Conservation (phyloP, 2,888 invertebrate genomes). For the Deilephila elpenor region DNA sequence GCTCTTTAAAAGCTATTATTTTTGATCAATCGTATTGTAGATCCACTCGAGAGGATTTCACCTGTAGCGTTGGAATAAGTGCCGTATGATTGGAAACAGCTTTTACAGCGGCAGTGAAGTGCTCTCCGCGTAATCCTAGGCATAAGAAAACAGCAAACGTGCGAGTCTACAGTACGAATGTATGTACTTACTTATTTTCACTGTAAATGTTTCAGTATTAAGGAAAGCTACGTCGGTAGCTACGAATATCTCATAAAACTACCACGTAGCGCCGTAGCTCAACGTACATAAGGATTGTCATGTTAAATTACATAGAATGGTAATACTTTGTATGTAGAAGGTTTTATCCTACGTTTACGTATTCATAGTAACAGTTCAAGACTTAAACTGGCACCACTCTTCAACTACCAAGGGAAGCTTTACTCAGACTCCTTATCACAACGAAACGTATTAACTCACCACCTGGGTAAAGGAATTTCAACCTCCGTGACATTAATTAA, state of each 20-base stretch:
- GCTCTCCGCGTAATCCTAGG: not conserved
- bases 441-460: constrained; percentile 38
- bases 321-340: constrained; percentile 55
- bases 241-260: constrained; percentile 36
- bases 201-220: not conserved
- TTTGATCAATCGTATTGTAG: constrained; percentile 31
- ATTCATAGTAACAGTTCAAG: constrained; percentile 72
- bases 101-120: not conserved
- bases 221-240: constrained; percentile 28
- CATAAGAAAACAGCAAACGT: not conserved
- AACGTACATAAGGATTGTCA: constrained; percentile 37
- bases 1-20: constrained; percentile 39
- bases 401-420: constrained; percentile 72
- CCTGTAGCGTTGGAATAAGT: not conserved
- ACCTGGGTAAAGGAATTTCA: constrained; percentile 27
- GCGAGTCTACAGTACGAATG: not conserved
- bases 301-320: constrained; percentile 42
- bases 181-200: not conserved
- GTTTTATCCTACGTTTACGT: constrained; percentile 69
- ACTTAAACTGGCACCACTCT: constrained; percentile 69
- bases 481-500: constrained; percentile 33
- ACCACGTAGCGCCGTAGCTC: constrained; percentile 41
- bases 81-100: not conserved
- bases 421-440: constrained; percentile 50
- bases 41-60: constrained; percentile 13